Conservation (phyloP, 2,113 vertebrate species). For the Heteronetta atricapilla region DNA sequence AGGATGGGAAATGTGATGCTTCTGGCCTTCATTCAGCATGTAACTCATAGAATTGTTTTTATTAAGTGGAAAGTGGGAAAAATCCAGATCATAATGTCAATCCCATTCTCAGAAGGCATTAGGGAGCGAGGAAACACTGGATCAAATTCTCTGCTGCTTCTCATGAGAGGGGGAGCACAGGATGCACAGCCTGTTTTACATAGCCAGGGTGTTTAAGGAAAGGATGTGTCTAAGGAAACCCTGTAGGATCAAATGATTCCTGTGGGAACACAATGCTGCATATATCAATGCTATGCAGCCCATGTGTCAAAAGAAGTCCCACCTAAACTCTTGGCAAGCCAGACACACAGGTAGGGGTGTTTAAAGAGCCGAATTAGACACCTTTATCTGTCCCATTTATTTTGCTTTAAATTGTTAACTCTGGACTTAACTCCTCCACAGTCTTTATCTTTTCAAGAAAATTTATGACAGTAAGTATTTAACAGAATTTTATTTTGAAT, state of each 20-base stretch:
- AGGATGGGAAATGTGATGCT: fast-evolving
- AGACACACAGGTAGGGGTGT: not conserved
- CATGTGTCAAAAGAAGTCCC: not conserved
- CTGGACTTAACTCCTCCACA: not conserved
- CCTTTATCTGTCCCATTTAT: not conserved
- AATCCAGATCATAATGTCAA: not conserved
- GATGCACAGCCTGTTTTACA: not conserved
- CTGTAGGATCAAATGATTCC: not conserved
- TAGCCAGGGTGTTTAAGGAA: not conserved
- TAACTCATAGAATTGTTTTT: not conserved
- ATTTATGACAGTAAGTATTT: not conserved
- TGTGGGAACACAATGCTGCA: not conserved
- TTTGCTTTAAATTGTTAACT: not conserved
- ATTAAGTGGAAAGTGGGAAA: not conserved
- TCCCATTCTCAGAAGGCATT: not conserved
- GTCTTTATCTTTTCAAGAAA: not conserved
- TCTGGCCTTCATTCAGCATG: not conserved
- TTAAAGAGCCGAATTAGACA: not conserved
- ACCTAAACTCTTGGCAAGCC: not conserved
- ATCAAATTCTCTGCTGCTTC: not conserved
- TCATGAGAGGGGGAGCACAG: fast-evolving
- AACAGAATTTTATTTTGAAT: not conserved
- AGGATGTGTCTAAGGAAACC: not conserved
- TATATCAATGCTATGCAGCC: fast-evolving
- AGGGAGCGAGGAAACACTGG: not conserved